Percentiles rank a stretch among this genome's conserved stretches.
Conservation (phyloP, 2,797 vertebrate species). For the Syndactyla subalaris region DNA sequence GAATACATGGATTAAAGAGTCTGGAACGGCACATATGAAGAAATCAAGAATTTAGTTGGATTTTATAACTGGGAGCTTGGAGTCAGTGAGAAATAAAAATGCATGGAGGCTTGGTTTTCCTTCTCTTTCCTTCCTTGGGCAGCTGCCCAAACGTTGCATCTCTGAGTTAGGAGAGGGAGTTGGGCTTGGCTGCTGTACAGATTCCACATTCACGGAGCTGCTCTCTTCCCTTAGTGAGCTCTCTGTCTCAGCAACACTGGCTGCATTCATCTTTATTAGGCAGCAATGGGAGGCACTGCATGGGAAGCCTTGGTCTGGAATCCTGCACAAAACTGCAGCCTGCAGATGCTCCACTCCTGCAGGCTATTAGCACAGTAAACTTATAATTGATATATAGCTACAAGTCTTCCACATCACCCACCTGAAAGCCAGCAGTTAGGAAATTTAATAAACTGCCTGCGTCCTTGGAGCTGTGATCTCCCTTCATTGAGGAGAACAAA, state of each 20-base stretch:
- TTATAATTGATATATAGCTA: not conserved
- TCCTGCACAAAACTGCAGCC: constrained; percentile 59
- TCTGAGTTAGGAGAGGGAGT: constrained; percentile 70
- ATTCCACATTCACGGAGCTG: constrained; percentile 71
- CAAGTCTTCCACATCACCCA: not conserved
- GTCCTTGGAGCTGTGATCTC: constrained; percentile 18
- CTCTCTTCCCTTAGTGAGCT: constrained; percentile 74
- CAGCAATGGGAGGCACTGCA: constrained; percentile 54
- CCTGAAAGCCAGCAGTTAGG: not conserved
- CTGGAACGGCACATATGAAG: not conserved
- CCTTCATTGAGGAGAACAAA: constrained; percentile 11
- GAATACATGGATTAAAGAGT: constrained; percentile 2
- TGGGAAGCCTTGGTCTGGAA: constrained; percentile 55
- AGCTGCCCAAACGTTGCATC: constrained; percentile 67
- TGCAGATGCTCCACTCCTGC: constrained; percentile 44
- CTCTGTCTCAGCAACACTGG: constrained; percentile 74
- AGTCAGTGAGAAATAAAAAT: constrained; percentile 46
- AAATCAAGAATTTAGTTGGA: constrained; percentile 28
- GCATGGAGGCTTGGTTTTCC: constrained; percentile 38
- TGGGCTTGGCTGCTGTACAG: constrained; percentile 75
- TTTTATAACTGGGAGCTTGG: constrained; percentile 33
- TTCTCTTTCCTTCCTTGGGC: constrained; percentile 55
- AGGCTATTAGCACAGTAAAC: constrained; percentile 42
- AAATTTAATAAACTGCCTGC: constrained; percentile 12
- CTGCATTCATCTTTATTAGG: constrained; percentile 77